Evolutionary conservation across 35 echinoderm and acorn worm genomes (phyloP).

Genomic region (Strongylocentrotus purpuratus): DNA sequence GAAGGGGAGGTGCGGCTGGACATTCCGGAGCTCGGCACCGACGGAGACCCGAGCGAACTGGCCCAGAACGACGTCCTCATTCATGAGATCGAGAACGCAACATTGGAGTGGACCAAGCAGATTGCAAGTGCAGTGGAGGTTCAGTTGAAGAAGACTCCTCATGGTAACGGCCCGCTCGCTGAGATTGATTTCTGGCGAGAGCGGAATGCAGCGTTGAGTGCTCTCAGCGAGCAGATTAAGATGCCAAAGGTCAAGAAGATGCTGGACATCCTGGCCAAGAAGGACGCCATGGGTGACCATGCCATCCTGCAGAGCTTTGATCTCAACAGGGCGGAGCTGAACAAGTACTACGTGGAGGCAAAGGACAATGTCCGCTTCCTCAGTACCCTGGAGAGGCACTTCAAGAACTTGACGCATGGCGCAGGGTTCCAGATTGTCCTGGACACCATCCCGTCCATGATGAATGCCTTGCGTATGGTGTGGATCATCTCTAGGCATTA

Average conservation of each 20-base stretch:
- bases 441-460: constrained; percentile 98
- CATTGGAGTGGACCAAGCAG: constrained; percentile 94
- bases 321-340: constrained; percentile 86
- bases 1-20: constrained; percentile 94
- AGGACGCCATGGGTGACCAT: constrained; percentile 90
- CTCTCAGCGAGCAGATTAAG: constrained; percentile 92
- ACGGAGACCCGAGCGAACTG: constrained; percentile 86
- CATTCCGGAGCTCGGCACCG: constrained; percentile 70
- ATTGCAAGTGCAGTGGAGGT: constrained; percentile 83
- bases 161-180: constrained; percentile 91
- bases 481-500: constrained; percentile 99
- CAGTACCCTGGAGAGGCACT: constrained; percentile 94
- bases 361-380: constrained; percentile 99
- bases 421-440: constrained; percentile 96
- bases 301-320: constrained; percentile 98
- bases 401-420: constrained; percentile 98
- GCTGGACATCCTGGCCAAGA: constrained; percentile 88
- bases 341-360: constrained; percentile 95
- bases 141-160: constrained; percentile 93
- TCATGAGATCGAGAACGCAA: constrained; percentile 77
- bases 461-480: constrained; percentile 98
- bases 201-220: constrained; percentile 90
- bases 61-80: constrained; percentile 84
- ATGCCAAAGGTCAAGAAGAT: constrained; percentile 85
- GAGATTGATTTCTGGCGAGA: constrained; percentile 99